Evolutionary conservation across 1,140 invertebrate species (phyloP), one percentile per base, ranked within the genome.

Genomic region (Thaumatotibia leucotreta): DNA sequence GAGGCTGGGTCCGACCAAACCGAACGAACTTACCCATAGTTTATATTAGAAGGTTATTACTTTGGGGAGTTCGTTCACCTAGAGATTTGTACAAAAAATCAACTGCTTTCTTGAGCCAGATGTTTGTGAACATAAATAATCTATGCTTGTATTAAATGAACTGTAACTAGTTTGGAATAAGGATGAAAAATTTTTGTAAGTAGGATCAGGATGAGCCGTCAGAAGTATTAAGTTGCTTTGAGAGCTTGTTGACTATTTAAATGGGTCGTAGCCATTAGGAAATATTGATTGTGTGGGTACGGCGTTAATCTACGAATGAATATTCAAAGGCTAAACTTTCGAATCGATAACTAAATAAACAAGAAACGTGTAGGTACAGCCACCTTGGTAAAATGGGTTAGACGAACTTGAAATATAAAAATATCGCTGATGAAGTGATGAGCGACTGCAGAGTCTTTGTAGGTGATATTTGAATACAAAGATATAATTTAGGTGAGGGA

Each of bases 31-130:
- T 58, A 58, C 23, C 17, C 23, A 58, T 24, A 9, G n/a, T 58
- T 58, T 58, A 58, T 58, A 58, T 58, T 58, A 58, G 52, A 2
- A 27, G 52, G 24, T 5, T 58, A 58, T 58, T 58, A 58, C 24
- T 27, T 45, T 20, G 39, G 4, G 39, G 14, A 14, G 52, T 23
- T 58, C 52, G 27, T 58, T 27, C 24, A 58, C 52, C 52, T 9
- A 24, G 11, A 58, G 23, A 58, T 58, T 58, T 24, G 23, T 58
- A 58, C 11, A 58, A 58, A 52, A 58, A 58, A 58, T 9, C 31
- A 4, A 32, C 31, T 32, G 10, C 31, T 32, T 39, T 29, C 24
- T 24, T 58, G 11, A 58, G 23, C 23, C 52, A 54, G 23, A 54
- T 54, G 50, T 27, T 54, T 10, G 20, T n/a, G n/a, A n/a, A n/a